Conservation (phyloP, 35 echinoderm and acorn worm genomes). For the Patiria miniata region DNA sequence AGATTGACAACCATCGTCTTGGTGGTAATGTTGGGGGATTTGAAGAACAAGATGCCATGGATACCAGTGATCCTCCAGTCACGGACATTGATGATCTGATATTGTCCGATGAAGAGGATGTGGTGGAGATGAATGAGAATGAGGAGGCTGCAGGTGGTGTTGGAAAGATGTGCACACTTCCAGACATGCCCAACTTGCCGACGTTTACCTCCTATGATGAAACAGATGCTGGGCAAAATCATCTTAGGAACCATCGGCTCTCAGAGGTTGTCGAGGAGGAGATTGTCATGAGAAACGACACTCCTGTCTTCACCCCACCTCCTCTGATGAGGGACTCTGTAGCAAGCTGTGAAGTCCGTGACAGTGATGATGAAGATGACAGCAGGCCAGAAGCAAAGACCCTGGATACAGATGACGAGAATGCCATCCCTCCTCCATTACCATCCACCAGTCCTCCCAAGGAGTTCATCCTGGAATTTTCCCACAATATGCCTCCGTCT, state of each 20-base stretch:
- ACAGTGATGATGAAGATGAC: not conserved
- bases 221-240: not conserved
- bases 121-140: not conserved
- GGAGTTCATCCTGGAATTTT: not conserved
- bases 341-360: too few species aligned
- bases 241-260: not conserved
- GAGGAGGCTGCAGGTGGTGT: not conserved
- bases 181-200: not conserved
- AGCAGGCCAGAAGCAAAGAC: conserved; percentile 17
- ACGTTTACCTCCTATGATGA: not conserved
- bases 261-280: conserved; percentile 6
- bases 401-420: conserved; percentile 41
- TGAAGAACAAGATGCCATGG: conserved; percentile 1
- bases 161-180: not conserved
- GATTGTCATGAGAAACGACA: conserved; percentile 39
- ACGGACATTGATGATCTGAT: conserved; percentile 79
- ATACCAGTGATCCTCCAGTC: conserved; percentile 57
- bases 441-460: conserved; percentile 11
- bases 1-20: too few species aligned
- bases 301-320: conserved; percentile 12
- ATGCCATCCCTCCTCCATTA: conserved; percentile 22
- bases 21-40: not conserved
- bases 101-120: conserved; percentile 31
- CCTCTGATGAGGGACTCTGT: conserved; percentile 2
- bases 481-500: not conserved